Conservation (phyloP, 2,113 vertebrate genomes). For the Sylvia atricapilla region DNA sequence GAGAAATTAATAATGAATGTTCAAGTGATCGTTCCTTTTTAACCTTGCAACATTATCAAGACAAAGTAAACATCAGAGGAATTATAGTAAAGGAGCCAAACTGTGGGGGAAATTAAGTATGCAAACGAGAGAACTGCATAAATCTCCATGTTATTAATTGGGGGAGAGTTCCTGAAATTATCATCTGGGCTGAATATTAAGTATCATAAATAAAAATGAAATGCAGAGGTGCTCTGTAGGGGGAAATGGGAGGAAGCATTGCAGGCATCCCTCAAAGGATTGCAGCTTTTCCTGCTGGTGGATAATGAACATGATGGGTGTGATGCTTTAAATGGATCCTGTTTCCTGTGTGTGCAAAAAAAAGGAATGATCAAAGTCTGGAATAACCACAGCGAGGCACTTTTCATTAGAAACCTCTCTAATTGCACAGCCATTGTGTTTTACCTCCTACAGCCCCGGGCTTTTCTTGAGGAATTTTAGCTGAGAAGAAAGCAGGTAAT, state of each 20-base stretch:
- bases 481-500: not conserved
- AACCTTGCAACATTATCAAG: constrained; percentile 67
- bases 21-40: constrained; percentile 64
- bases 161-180: constrained; percentile 52
- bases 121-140: constrained; percentile 60
- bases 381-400: not conserved
- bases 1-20: constrained; percentile 72
- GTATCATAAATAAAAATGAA: not conserved
- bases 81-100: constrained; percentile 51
- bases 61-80: constrained; percentile 71
- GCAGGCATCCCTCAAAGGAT: not conserved
- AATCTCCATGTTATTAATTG: constrained; percentile 70
- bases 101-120: constrained; percentile 60
- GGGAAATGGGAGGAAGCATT: not conserved
- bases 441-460: not conserved
- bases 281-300: not conserved
- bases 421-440: not conserved
- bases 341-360: not conserved
- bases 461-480: not conserved
- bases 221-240: not conserved
- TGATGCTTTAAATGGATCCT: not conserved
- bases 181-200: constrained; percentile 36
- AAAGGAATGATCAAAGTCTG: not conserved
- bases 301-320: not conserved
- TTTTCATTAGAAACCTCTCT: not conserved